Evolutionary conservation across 2,797 vertebrate genomes (phyloP), one percentile per base, ranked within the genome.

Genomic region (Macrochelys suwanniensis): DNA sequence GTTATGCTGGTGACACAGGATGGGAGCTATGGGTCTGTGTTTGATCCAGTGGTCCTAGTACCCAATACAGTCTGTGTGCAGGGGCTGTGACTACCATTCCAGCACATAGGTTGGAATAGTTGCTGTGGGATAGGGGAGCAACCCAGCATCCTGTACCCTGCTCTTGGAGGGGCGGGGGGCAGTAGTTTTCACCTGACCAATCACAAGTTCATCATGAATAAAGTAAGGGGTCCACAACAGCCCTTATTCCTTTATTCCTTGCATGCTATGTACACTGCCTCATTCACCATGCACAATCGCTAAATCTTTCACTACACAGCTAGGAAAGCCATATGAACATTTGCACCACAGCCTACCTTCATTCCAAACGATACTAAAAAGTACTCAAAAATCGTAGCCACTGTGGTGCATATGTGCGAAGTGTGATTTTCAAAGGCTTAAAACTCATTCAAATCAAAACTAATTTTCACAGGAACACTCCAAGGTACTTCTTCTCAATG

Each of bases 381-480:
- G 59, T 87, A 87, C 86, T 91, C 78, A 83, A 81, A 91, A 95
- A 94, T 95, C 94, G 84, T 82, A 92, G 74, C 80, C 21, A 42
- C 90, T 82, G 80, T 80, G 92, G 37, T 57, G 0, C 88, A 8
- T 94, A 79, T 92, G 49, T 88, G 53, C 25, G 2, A 91, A 94
- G 88, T 93, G 74, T 92, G 93, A 92, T 95, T 95, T 96, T 95
- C 89, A 94, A 95, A 97, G 94, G 49, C 87, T 97, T 8, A 1
- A 83, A 96, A 89, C 79, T 96, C 92, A 76, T 96, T 97, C 88
- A 96, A 95, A 97, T 92, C 93, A 96, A 92, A 95, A 94, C 86
- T 92, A 96, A 54, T 97, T 97, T 97, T 77, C 81, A 65, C 71
- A 96, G 96, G 89, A 95, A 87, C 84, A 87, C 96, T 97, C 96